Percentiles rank a stretch among this genome's conserved stretches.
phyloP scores from a whole-genome alignment of 92 coral and sea anemone species.

The Porites rus region DNA sequence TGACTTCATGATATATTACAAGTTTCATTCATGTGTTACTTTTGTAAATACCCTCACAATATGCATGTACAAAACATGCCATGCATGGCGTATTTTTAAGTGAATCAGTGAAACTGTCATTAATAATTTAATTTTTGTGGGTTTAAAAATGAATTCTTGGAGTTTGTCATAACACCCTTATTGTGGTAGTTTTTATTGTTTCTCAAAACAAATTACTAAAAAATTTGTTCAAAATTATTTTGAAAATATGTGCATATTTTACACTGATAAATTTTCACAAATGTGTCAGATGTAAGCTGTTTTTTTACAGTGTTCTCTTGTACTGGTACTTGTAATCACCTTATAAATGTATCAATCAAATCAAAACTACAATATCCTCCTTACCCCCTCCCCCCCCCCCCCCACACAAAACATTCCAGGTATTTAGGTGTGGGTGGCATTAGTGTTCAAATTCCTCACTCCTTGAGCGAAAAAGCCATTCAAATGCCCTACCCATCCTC shows the following conservation, averaged over 20 bases:
- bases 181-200: not conserved
- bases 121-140: constrained; percentile 29
- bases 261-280: no score
- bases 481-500: no score
- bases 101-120: constrained; percentile 28
- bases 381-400: no score
- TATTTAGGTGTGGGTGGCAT: no score
- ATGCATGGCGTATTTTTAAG: not conserved
- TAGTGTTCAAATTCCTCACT: no score
- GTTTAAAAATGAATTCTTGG: constrained; percentile 16
- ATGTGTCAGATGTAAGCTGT: no score
- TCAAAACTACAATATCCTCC: no score
- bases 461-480: no score
- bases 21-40: not conserved
- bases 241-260: not conserved
- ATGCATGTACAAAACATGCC: not conserved
- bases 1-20: not conserved
- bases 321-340: no score
- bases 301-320: no score
- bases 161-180: not conserved
- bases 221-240: not conserved
- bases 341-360: no score
- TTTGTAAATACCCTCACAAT: constrained; percentile 7
- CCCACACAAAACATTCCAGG: no score
- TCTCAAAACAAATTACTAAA: not conserved